Conservation (phyloP, 2,113 vertebrate species). For the Pseudorasbora parva region DNA sequence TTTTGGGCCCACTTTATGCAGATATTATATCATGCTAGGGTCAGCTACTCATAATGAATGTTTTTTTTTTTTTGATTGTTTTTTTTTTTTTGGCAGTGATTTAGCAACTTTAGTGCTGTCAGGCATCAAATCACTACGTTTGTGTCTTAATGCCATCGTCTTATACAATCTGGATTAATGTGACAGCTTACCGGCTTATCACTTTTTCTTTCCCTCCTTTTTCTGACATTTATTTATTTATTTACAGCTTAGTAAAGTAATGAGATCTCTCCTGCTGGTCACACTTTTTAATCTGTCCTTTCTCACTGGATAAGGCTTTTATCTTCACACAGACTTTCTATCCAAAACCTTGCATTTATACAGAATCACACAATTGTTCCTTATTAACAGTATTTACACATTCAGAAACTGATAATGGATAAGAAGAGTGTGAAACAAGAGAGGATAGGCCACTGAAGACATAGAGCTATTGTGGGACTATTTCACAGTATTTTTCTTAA, state of each 20-base stretch:
- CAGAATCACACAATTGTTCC: not conserved
- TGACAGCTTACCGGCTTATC: slow-evolving; percentile 2
- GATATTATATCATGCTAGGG: not conserved
- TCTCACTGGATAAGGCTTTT: not conserved
- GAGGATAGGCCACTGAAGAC: not conserved
- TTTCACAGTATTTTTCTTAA: not conserved
- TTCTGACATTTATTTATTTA: slow-evolving; percentile 18
- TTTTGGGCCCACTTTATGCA: not conserved
- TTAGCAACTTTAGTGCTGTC: not conserved
- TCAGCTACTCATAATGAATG: not conserved
- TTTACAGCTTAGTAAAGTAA: slow-evolving; percentile 15
- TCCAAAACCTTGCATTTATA: not conserved
- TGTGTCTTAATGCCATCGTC: not conserved
- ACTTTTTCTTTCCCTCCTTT: not conserved
- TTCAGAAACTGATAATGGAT: not conserved
- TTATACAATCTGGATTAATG: slow-evolving; percentile 11
- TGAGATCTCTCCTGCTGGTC: not conserved
- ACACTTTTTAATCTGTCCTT: slow-evolving; percentile 10
- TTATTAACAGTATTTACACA: not conserved
- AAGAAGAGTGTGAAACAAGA: not conserved
- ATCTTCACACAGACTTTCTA: not conserved
- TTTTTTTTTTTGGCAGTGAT: not conserved
- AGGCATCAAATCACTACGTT: not conserved
- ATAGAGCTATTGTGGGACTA: not conserved
- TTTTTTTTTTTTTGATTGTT: too few species aligned